These are phyloP conservation scores for Stegophylla sp. DNA, from an alignment of 2,888 invertebrate genomes.

Conservation along the genomic window DNA sequence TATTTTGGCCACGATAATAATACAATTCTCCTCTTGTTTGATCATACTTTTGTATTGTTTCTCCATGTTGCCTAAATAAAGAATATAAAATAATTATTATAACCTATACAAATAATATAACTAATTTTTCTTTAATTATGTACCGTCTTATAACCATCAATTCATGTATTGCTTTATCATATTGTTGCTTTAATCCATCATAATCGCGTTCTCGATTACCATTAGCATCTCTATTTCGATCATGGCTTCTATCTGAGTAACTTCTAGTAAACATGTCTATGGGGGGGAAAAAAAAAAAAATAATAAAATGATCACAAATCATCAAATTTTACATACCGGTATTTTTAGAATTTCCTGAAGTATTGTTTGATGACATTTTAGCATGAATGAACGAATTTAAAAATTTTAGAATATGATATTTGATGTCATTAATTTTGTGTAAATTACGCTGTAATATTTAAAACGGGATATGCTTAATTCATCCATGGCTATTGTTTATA, in stretches of 20 bases:
- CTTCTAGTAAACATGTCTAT: constrained; percentile 67
- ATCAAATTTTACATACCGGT: constrained; percentile 29
- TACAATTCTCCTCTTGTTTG: constrained; percentile 76
- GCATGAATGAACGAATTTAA: not conserved
- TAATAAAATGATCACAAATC: not conserved
- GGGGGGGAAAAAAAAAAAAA: too few species aligned
- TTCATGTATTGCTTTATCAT: constrained; percentile 84
- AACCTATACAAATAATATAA: too few species aligned
- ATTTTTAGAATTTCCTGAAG: constrained; percentile 46
- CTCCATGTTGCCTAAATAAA: constrained; percentile 73
- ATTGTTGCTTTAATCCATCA: constrained; percentile 84
- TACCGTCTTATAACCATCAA: constrained; percentile 79
- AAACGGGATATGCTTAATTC: constrained; percentile 6
- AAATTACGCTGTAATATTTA: not conserved
- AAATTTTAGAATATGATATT: not conserved
- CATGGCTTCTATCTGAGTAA: constrained; percentile 63
- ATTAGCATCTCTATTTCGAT: constrained; percentile 63
- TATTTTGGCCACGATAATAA: constrained; percentile 86
- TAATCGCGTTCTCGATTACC: constrained; percentile 68
- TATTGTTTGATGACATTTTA: constrained; percentile 53
- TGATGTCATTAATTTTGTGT: not conserved
- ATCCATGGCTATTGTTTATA: constrained; percentile 10
- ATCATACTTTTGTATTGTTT: constrained; percentile 75
- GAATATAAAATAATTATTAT: not conserved
- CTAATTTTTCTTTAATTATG: not conserved